Base-by-base conservation (phyloP, 2,888 invertebrate genomes). In the Tanaodytes sp. region DNA sequence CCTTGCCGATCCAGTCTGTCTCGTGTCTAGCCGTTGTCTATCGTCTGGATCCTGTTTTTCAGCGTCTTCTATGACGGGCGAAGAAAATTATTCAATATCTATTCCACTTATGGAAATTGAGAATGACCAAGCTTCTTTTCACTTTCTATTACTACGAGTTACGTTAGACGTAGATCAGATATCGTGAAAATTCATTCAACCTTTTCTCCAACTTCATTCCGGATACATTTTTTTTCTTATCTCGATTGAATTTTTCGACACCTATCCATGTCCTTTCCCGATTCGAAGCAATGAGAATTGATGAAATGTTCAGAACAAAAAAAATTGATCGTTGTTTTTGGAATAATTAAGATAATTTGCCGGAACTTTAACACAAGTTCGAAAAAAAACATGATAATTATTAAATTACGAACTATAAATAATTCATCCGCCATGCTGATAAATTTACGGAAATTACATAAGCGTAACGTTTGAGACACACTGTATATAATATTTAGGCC, bases 11-110 rank as follows among this genome's bases (percentile, higher is more conserved):
- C 58, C 40, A 61, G 70, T 64, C 67, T 67, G 58, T 48, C 57
- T 65, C 30, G 39, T 63, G 72, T 70, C 72, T 73, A 70, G 64
- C 39, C 63, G 31, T 30, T 20, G 58, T 68, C 63, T 63, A 68
- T 63, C 52, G 36, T 58, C 40, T 52, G 42, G 45, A 12, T 62
- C 20, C 30, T 39, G 57, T 46, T 62, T 55, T 61, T 61, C 16
- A 45, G 39, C 11, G 8, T 37, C 18, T 33, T 12, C 15, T 31
- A 33, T n/a, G 33, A 6, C n/a, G n/a, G 33, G 45, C 8, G 14
- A n/a, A 16, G 39, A 2, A 14, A 52, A 19, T 39, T n/a, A 2
- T 19, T 5, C 33, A 33, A 33, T 3, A 11, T 33, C 33, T n/a
- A n/a, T 33, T 33, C n/a, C 2, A n/a, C 12, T 8, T 33, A 6